Evolutionary conservation across 2,888 invertebrate genomes (phyloP).

Genomic region (Sturmia bella): DNA sequence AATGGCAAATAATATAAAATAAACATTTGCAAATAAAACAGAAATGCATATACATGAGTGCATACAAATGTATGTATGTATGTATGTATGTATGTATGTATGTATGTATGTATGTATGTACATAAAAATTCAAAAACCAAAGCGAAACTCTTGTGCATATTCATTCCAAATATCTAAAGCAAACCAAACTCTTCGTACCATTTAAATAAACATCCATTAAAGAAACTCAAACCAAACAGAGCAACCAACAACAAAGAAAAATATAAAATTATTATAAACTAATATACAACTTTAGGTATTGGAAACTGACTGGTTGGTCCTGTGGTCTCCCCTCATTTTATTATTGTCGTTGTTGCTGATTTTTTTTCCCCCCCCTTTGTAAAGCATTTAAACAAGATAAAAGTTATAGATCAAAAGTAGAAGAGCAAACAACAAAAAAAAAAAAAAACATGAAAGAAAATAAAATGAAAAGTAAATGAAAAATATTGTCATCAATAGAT

Average conservation of each 20-base stretch:
- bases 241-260: conserved; percentile 26
- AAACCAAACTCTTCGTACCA: conserved; percentile 25
- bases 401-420: conserved; percentile 67
- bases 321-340: conserved; percentile 40
- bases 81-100: no score
- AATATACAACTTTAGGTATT: conserved; percentile 42
- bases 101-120: background rate
- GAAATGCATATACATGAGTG: conserved; percentile 28
- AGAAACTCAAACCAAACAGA: conserved; percentile 44
- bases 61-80: no score
- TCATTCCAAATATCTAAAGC: conserved; percentile 26
- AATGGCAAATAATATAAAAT: conserved; percentile 72
- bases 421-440: conserved; percentile 17
- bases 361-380: conserved; percentile 25
- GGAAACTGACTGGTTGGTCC: background rate
- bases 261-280: conserved; percentile 40
- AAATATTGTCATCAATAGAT: conserved; percentile 70
- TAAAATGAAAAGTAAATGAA: conserved; percentile 40
- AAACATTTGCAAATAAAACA: conserved; percentile 63
- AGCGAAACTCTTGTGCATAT: conserved; percentile 44
- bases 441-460: background rate
- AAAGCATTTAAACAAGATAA: conserved; percentile 52
- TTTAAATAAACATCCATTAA: conserved; percentile 63
- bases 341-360: background rate
- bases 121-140: conserved; percentile 52